A percentile compares a stretch with the other conserved stretches of the same genome.
Conservation (phyloP, 1,140 invertebrate species). For the Tetragnatha versicolor region DNA sequence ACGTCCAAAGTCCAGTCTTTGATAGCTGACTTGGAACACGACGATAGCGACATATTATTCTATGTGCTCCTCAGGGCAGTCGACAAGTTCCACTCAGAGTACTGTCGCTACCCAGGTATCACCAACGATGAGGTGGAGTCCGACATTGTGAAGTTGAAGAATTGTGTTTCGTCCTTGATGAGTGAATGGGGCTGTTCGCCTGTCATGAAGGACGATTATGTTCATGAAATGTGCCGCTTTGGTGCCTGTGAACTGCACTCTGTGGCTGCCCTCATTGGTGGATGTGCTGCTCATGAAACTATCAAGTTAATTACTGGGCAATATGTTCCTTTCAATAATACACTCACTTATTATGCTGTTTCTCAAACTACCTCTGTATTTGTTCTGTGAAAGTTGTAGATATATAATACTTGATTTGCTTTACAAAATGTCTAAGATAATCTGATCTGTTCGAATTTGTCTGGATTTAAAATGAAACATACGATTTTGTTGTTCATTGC, state of each 20-base stretch:
- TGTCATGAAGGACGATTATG: slow-evolving; percentile 87
- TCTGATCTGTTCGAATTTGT: too few relatives aligned
- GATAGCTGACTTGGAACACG: slow-evolving; percentile 70
- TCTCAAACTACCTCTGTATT: slow-evolving; percentile 63
- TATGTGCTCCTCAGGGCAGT: slow-evolving; percentile 89
- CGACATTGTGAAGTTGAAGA: slow-evolving; percentile 87
- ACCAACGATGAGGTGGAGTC: slow-evolving; percentile 86
- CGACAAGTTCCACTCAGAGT: slow-evolving; percentile 88
- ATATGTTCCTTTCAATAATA: slow-evolving; percentile 95
- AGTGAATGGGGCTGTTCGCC: slow-evolving; percentile 82
- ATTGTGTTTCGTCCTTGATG: slow-evolving; percentile 65
- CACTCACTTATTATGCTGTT: slow-evolving; percentile 94
- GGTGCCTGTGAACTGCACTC: slow-evolving; percentile 94
- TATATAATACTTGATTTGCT: too few relatives aligned
- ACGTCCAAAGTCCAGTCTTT: slow-evolving; percentile 65
- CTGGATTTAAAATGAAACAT: too few relatives aligned
- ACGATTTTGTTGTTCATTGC: too few relatives aligned
- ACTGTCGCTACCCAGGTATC: slow-evolving; percentile 88
- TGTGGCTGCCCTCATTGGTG: slow-evolving; percentile 91
- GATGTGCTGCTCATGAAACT: slow-evolving; percentile 92
- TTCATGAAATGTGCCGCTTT: slow-evolving; percentile 94
- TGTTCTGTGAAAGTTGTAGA: slow-evolving; percentile 47
- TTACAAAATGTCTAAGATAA: too few relatives aligned
- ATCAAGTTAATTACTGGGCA: slow-evolving; percentile 98
- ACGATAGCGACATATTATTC: slow-evolving; percentile 86